phyloP scores from a whole-genome alignment of 2,888 invertebrate species.

The Sacculina carcini region DNA sequence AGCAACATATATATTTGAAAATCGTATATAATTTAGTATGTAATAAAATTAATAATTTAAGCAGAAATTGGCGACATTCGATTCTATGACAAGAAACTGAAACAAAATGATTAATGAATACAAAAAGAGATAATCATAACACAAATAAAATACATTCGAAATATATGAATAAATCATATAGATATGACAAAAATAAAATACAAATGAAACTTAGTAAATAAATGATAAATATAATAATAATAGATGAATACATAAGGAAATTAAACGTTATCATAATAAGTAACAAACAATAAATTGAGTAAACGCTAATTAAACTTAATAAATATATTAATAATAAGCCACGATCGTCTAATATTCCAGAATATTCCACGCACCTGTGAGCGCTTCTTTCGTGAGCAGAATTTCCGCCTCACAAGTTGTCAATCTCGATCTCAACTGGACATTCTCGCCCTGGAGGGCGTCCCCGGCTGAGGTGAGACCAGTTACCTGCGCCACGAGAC shows the following conservation, averaged over 20 bases:
- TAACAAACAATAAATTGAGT: not conserved
- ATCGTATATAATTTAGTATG: no score
- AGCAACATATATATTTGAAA: constrained; percentile 6
- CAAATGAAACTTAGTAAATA: not conserved
- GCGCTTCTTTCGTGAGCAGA: constrained; percentile 46
- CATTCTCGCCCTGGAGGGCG: constrained; percentile 40
- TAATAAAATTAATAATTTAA: no score
- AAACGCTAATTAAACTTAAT: not conserved
- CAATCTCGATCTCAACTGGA: constrained; percentile 36
- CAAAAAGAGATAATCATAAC: constrained; percentile 3
- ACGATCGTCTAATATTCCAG: not conserved
- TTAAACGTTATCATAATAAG: not conserved
- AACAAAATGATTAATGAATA: not conserved
- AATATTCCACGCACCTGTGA: constrained; percentile 24
- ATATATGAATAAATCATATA: not conserved
- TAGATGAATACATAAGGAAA: not conserved
- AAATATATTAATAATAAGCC: not conserved
- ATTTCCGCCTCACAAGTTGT: constrained; percentile 48
- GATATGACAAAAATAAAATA: not conserved
- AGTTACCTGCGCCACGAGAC: constrained; percentile 19
- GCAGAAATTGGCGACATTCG: no score
- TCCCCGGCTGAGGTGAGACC: constrained; percentile 45
- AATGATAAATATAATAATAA: not conserved
- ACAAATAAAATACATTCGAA: not conserved
- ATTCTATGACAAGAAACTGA: not conserved